Evolutionary conservation across 2,113 vertebrate genomes (phyloP).

Genomic region (Rhabdornis inornatus): DNA sequence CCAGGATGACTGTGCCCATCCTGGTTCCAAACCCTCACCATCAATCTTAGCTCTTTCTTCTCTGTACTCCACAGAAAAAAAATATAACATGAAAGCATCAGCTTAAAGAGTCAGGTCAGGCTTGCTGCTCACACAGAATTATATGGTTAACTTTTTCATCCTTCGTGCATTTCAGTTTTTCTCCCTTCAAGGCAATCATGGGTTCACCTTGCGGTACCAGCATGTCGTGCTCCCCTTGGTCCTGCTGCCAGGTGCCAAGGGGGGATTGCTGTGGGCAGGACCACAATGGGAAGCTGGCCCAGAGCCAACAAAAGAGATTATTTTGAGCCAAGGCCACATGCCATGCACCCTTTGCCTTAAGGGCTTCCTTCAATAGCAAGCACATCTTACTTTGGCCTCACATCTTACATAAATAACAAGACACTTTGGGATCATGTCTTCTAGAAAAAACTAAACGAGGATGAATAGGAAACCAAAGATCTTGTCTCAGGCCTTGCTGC

Average conservation of each 20-base stretch:
- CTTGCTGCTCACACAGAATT: background rate
- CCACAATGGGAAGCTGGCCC: background rate
- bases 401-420: background rate
- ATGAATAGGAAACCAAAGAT: background rate
- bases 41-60: background rate
- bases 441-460: background rate
- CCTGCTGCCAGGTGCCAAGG: background rate
- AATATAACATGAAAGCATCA: background rate
- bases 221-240: accelerated
- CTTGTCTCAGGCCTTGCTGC: background rate
- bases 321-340: background rate
- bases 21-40: background rate
- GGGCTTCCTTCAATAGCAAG: background rate
- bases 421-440: background rate
- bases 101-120: background rate
- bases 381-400: background rate
- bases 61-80: background rate
- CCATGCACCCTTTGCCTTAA: background rate
- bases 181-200: background rate
- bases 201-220: background rate
- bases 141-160: background rate
- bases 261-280: background rate
- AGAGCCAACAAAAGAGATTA: background rate
- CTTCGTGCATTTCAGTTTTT: background rate
- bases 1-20: background rate